Conservation (phyloP, 2,888 invertebrate genomes). For the Sturmia bella region DNA sequence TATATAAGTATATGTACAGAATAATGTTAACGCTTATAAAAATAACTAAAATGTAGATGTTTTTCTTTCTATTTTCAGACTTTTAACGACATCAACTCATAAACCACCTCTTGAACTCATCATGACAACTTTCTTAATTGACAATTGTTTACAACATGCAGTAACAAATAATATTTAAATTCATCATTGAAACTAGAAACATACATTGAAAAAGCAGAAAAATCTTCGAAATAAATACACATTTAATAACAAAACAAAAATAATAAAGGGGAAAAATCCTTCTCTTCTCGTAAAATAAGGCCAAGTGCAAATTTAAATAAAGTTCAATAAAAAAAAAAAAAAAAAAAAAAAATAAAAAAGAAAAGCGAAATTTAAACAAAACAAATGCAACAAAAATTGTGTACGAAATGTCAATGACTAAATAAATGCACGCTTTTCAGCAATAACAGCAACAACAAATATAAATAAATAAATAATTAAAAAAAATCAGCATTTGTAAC, state of each 20-base stretch:
- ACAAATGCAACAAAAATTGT: slow-evolving; percentile 27
- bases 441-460: background rate
- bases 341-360: slow-evolving; percentile 14
- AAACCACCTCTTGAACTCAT: slow-evolving; percentile 30
- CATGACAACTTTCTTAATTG: slow-evolving; percentile 45
- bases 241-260: slow-evolving; percentile 23
- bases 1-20: background rate
- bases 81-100: slow-evolving; percentile 32
- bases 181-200: slow-evolving; percentile 32
- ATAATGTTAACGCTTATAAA: background rate
- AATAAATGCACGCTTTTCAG: slow-evolving; percentile 29
- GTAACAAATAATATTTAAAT: slow-evolving; percentile 24
- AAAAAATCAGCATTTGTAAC: slow-evolving; percentile 18
- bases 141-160: slow-evolving; percentile 30
- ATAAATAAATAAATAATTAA: no score
- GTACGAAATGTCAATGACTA: slow-evolving; percentile 45
- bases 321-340: slow-evolving; percentile 33
- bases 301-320: slow-evolving; percentile 47
- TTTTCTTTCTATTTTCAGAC: slow-evolving; percentile 38
- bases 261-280: slow-evolving; percentile 24
- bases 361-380: slow-evolving; percentile 19
- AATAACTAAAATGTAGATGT: background rate
- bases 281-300: slow-evolving; percentile 37
- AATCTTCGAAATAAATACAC: slow-evolving; percentile 4
- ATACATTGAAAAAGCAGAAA: slow-evolving; percentile 12